Evolutionary conservation across 2,113 vertebrate genomes (phyloP).

Genomic region (Copsychus sechellarum): DNA sequence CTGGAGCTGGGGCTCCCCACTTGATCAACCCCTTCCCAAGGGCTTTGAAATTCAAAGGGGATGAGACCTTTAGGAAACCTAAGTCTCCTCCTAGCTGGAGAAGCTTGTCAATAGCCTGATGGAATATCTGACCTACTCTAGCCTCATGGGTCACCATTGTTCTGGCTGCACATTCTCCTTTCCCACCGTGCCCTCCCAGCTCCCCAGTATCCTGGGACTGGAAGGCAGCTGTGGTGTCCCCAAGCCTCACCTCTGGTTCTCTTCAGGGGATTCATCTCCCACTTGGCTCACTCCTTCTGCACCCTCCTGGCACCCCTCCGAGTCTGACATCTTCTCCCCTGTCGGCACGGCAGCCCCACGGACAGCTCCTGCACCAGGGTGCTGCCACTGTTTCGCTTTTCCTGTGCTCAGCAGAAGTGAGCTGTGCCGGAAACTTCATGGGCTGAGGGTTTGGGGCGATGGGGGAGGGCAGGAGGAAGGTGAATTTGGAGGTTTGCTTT

Average conservation of each 20-base stretch:
- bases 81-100: background rate
- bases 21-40: background rate
- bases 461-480: background rate
- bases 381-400: background rate
- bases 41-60: background rate
- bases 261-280: constrained; percentile 13
- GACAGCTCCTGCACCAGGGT: background rate
- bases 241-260: background rate
- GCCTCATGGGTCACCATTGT: background rate
- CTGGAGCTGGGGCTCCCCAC: background rate
- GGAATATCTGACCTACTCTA: background rate
- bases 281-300: background rate
- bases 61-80: background rate
- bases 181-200: background rate
- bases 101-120: background rate
- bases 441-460: constrained; percentile 36
- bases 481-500: accelerated
- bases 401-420: constrained; percentile 63
- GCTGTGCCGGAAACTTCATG: constrained; percentile 48
- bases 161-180: background rate
- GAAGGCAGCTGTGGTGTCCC: background rate
- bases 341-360: accelerated
- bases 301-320: constrained; percentile 8
- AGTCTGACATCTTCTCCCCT: constrained; percentile 59
- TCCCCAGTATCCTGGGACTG: background rate